Base-by-base conservation (phyloP, 92 coral and sea anemone genomes). In the Micromussa lordhowensis region DNA sequence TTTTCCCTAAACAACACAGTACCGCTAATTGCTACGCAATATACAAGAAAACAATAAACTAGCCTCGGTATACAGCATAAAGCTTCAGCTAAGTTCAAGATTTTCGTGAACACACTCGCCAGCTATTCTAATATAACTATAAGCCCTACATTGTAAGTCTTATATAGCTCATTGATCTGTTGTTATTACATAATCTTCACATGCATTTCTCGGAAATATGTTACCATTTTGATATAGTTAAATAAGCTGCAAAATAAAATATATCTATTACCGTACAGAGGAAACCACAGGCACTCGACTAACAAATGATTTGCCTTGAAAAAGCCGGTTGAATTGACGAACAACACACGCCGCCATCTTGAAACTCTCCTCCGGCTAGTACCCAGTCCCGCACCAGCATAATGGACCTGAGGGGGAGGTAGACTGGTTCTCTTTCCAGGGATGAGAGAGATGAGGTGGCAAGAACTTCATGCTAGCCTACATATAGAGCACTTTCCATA, bases 271-370 rank as follows among this genome's bases (percentile, higher is more conserved):
- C 99, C 99, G 93, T 58, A 94, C 88, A 87, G 89, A 91, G n/a
- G 98, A 91, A 22, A 97, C 81, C 12, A 95, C 87, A 31, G 99
- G 99, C 64, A 92, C 66, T 68, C 93, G 91, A 77, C 80, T 86
- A 35, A 90, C 79, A 77, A 88, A 68, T 13, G 94, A 66, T 77
- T 88, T 89, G 78, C 91, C 86, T 57, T 92, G 86, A 71, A 93
- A 87, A 94, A 92, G 95, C 74, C 99, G 98, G 86, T 94, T 81
- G 51, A 96, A 80, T 68, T 88, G 94, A 80, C 99, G 95, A 77
- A 89, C 93, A 78, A 88, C 88, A 70, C 88, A 72, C 89, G 96
- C 95, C 98, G 96, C 98, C 99, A 95, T 97, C 92, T 96, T 97
- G 96, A 87, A 93, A 75, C 4, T 44, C n/a, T 44, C 6, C 14